Conservation (phyloP, 2,888 invertebrate genomes). For the Furcula furcula region DNA sequence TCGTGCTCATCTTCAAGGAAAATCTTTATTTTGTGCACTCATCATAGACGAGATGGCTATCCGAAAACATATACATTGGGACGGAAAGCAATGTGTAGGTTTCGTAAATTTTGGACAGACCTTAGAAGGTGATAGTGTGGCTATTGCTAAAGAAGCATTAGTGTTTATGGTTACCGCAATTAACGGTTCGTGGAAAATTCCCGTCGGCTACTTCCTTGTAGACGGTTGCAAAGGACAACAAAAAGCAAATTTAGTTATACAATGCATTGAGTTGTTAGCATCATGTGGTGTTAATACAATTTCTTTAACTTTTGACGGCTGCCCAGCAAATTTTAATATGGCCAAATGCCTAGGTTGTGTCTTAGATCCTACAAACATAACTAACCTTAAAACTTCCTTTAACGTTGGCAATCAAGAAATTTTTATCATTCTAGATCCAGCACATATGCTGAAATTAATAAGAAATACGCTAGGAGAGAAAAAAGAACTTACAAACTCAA, state of each 20-base stretch:
- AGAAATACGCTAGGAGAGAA: slow-evolving; percentile 9
- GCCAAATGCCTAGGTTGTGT: slow-evolving; percentile 12
- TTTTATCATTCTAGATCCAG: slow-evolving; percentile 13
- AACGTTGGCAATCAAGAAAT: slow-evolving; percentile 8
- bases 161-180: slow-evolving; percentile 17
- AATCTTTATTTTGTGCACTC: slow-evolving; percentile 4
- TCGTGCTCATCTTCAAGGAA: not conserved
- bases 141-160: slow-evolving; percentile 17
- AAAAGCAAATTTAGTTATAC: slow-evolving; percentile 11
- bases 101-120: slow-evolving; percentile 13
- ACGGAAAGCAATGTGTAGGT: slow-evolving; percentile 15
- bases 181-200: slow-evolving; percentile 18
- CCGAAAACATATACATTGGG: slow-evolving; percentile 19
- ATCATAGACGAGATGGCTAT: slow-evolving; percentile 24
- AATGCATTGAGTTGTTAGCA: slow-evolving; percentile 10
- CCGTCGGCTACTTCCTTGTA: slow-evolving; percentile 20
- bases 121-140: slow-evolving; percentile 5
- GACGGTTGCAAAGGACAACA: slow-evolving; percentile 9
- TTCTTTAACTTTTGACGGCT: slow-evolving; percentile 16
- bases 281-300: slow-evolving; percentile 6
- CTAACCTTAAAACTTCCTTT: slow-evolving; percentile 16
- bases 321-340: slow-evolving; percentile 10
- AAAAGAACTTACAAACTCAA: slow-evolving; percentile 1
- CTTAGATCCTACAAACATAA: slow-evolving; percentile 3
- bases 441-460: slow-evolving; percentile 18